phyloP scores from a whole-genome alignment of 2,113 vertebrate genomes.

The Alethe diademata region DNA sequence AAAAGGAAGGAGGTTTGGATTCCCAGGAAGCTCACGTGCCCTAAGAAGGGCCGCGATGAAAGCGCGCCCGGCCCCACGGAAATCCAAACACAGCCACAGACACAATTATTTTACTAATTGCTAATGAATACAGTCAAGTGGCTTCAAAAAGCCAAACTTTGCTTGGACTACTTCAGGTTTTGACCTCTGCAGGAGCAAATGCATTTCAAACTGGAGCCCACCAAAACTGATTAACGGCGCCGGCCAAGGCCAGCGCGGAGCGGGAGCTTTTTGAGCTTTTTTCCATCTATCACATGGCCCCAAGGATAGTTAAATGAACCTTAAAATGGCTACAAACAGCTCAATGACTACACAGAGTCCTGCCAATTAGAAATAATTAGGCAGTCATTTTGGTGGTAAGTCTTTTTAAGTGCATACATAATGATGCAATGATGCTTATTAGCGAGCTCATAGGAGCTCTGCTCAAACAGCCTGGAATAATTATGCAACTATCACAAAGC shows the following conservation, averaged over 20 bases:
- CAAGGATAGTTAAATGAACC: conserved; percentile 91
- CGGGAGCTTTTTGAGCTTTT: conserved; percentile 77
- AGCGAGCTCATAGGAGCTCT: conserved; percentile 85
- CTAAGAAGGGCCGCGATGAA: conserved; percentile 76
- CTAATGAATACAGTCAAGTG: conserved; percentile 83
- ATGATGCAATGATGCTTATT: conserved; percentile 99
- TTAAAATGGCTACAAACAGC: conserved; percentile 93
- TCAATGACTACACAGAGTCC: conserved; percentile 95
- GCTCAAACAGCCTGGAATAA: conserved; percentile 98
- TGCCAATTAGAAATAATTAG: conserved; percentile 99
- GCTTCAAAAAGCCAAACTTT: conserved; percentile 83
- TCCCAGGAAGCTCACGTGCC: conserved; percentile 64
- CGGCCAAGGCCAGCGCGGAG: conserved; percentile 77
- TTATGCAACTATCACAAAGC: conserved; percentile 99
- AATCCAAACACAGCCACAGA: conserved; percentile 82
- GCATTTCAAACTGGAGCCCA: conserved; percentile 80
- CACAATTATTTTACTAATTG: conserved; percentile 87
- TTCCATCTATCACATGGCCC: conserved; percentile 84
- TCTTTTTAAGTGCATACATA: conserved; percentile 99
- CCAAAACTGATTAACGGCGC: conserved; percentile 81
- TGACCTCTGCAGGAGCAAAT: conserved; percentile 81
- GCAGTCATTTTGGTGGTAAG: conserved; percentile 97
- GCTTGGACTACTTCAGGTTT: conserved; percentile 77
- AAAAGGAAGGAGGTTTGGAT: conserved; percentile 64
- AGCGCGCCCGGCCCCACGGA: conserved; percentile 70